phyloP scores from a whole-genome alignment of 2,888 invertebrate species.

The Cosmopolites sordidus region DNA sequence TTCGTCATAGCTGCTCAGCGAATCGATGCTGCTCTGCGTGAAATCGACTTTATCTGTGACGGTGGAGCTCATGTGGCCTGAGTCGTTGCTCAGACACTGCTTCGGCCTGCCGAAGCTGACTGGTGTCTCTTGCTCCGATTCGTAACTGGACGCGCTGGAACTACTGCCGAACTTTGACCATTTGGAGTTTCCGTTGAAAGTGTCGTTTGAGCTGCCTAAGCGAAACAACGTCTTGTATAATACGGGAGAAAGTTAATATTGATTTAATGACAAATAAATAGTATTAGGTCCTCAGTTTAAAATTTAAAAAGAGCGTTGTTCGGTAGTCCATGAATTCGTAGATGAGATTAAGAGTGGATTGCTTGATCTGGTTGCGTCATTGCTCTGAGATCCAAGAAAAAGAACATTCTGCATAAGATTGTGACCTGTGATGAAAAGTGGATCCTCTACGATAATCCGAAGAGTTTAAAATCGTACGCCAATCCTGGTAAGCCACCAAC shows the following conservation, averaged over 20 bases:
- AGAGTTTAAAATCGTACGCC: too few species aligned
- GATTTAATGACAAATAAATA: too few species aligned
- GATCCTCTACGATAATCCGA: too few species aligned
- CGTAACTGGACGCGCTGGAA: slow-evolving; percentile 47
- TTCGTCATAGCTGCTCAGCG: slow-evolving; percentile 47
- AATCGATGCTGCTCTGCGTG: slow-evolving; percentile 47
- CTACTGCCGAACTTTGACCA: slow-evolving; percentile 42
- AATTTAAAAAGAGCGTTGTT: too few species aligned
- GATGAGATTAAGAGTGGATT: too few species aligned
- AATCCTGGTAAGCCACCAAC: too few species aligned
- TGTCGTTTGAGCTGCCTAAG: slow-evolving; percentile 21
- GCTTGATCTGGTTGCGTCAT: too few species aligned
- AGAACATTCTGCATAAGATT: too few species aligned
- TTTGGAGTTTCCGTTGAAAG: slow-evolving; percentile 13
- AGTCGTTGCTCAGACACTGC: slow-evolving; percentile 44
- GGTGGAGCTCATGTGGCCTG: slow-evolving; percentile 45
- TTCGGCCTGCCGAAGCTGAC: slow-evolving; percentile 28
- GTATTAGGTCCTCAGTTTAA: too few species aligned
- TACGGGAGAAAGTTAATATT: neutral
- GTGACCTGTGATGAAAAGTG: too few species aligned
- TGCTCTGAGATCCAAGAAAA: too few species aligned
- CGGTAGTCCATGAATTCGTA: too few species aligned
- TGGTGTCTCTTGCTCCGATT: slow-evolving; percentile 40
- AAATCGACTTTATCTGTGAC: slow-evolving; percentile 44
- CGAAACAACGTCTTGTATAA: slow-evolving; percentile 2